Conservation (phyloP, 2,888 invertebrate species). For the Diadegma fenestrale region DNA sequence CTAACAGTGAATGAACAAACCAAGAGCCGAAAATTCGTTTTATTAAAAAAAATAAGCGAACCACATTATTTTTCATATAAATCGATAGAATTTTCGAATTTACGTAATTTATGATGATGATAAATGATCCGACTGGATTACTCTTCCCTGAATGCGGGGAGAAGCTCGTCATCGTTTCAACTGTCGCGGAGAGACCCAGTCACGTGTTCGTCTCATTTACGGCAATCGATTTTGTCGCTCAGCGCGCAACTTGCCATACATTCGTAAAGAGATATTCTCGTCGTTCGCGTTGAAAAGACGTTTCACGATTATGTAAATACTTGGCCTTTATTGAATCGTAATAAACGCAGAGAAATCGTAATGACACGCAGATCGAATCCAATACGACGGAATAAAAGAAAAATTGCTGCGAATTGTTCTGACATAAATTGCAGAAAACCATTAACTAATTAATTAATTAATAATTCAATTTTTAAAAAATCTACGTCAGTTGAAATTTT, state of each 20-base stretch:
- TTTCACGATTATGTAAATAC: conserved; percentile 2
- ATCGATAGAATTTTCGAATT: background rate
- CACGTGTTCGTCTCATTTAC: background rate
- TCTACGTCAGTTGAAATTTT: background rate
- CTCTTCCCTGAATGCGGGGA: background rate
- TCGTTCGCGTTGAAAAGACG: conserved; percentile 9
- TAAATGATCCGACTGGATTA: background rate
- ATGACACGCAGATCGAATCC: background rate
- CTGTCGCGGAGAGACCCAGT: background rate
- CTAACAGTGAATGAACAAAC: background rate
- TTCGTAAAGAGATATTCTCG: conserved; percentile 13
- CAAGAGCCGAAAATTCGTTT: background rate
- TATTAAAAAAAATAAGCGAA: background rate
- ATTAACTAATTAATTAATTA: too few relatives aligned
- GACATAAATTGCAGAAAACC: background rate
- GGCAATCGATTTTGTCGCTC: conserved; percentile 1
- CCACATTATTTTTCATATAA: too few relatives aligned
- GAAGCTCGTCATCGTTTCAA: background rate
- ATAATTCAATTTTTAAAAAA: background rate
- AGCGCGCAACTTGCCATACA: background rate
- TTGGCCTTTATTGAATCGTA: background rate
- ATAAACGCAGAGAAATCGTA: too few relatives aligned
- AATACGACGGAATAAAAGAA: background rate
- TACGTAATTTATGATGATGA: background rate
- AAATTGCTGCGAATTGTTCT: background rate